Evolutionary conservation across 2,797 vertebrate genomes (phyloP).

Genomic region (Phrynocephalus guinanensis): DNA sequence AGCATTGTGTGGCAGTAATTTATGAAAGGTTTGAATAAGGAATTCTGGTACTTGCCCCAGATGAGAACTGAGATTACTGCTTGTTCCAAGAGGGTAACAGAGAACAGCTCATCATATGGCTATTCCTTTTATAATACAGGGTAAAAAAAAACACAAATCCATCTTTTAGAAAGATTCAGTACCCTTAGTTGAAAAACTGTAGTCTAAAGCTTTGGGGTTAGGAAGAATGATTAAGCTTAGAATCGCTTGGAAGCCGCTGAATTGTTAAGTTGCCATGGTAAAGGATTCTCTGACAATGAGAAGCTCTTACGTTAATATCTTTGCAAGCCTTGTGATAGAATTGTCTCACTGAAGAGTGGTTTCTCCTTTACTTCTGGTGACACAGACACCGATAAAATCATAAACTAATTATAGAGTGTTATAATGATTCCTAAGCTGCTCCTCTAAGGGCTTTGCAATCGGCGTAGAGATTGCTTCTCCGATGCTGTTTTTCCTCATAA

Average conservation of each 20-base stretch:
- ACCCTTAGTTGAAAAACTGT: conserved; percentile 61
- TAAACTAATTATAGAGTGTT: conserved; percentile 76
- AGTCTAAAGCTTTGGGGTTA: conserved; percentile 59
- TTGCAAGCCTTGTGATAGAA: conserved; percentile 73
- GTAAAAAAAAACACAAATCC: conserved; percentile 47
- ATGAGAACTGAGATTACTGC: conserved; percentile 50
- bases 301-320: conserved; percentile 76
- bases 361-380: conserved; percentile 67
- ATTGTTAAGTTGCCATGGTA: conserved; percentile 81
- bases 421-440: conserved; percentile 70
- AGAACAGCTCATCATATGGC: conserved; percentile 65
- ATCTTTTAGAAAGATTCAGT: conserved; percentile 65
- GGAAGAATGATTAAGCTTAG: conserved; percentile 70
- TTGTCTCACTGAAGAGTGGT: conserved; percentile 71
- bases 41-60: conserved; percentile 58
- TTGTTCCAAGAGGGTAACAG: conserved; percentile 62
- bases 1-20: conserved; percentile 30
- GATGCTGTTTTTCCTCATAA: conserved; percentile 61
- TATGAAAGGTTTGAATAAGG: conserved; percentile 65
- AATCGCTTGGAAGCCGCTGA: conserved; percentile 74
- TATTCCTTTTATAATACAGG: conserved; percentile 52
- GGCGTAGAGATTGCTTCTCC: conserved; percentile 64
- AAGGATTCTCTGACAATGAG: conserved; percentile 76
- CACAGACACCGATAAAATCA: conserved; percentile 72
- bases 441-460: conserved; percentile 60